A percentile compares a stretch with the other conserved stretches of the same genome.
Evolutionary conservation across 2,113 vertebrate species (phyloP).

Genomic region (Stictonetta naevosa): DNA sequence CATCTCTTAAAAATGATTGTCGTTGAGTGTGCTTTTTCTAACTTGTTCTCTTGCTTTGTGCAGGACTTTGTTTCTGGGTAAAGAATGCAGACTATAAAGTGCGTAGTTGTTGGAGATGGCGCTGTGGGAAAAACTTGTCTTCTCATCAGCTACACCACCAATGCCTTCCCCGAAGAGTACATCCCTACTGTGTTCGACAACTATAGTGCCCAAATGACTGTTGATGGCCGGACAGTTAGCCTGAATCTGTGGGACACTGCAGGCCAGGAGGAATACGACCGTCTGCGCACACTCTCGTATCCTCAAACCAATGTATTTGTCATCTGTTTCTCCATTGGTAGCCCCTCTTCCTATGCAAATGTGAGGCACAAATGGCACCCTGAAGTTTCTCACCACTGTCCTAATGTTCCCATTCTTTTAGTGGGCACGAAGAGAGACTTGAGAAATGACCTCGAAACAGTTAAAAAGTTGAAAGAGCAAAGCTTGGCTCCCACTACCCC

Average conservation of each 20-base stretch:
- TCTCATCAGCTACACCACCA: slow-evolving; percentile 94
- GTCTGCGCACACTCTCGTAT: slow-evolving; percentile 90
- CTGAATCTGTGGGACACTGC: slow-evolving; percentile 96
- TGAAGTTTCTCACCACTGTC: slow-evolving; percentile 93
- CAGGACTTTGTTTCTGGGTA: slow-evolving; percentile 63
- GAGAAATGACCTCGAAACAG: slow-evolving; percentile 85
- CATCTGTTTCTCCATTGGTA: slow-evolving; percentile 94
- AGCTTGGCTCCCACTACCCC: slow-evolving; percentile 86
- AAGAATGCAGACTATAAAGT: slow-evolving; percentile 97
- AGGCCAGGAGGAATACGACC: slow-evolving; percentile 93
- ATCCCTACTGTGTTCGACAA: slow-evolving; percentile 96
- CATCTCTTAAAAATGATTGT: neutral
- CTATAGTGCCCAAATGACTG: slow-evolving; percentile 93
- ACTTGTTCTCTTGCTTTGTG: slow-evolving; percentile 19
- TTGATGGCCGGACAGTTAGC: slow-evolving; percentile 92
- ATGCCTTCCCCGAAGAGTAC: slow-evolving; percentile 94
- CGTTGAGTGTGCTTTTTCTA: neutral
- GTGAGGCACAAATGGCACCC: slow-evolving; percentile 95
- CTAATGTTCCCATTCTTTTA: slow-evolving; percentile 89
- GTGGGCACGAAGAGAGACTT: slow-evolving; percentile 95
- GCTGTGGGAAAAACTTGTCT: slow-evolving; percentile 96
- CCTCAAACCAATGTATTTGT: slow-evolving; percentile 93
- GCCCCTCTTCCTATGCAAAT: slow-evolving; percentile 91
- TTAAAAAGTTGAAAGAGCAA: slow-evolving; percentile 95
- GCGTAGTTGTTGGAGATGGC: slow-evolving; percentile 93